A percentile compares a stretch with the other conserved stretches of the same genome.
Evolutionary conservation across 2,797 vertebrate genomes (phyloP).

Genomic region (Mastacembelus armatus): DNA sequence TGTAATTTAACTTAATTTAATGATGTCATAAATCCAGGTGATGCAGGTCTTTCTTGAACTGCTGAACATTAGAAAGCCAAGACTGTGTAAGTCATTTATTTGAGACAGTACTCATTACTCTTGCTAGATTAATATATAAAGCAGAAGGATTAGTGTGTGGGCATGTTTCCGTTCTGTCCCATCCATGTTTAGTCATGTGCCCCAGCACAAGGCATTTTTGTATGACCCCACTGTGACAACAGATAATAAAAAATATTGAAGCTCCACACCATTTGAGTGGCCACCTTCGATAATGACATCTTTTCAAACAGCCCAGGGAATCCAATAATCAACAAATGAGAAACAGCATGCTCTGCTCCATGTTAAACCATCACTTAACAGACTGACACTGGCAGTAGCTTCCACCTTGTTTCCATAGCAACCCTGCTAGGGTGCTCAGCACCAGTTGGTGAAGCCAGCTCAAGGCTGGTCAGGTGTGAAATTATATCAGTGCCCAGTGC

Average conservation of each 20-base stretch:
- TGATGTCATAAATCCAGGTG: not conserved
- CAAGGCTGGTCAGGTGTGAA: constrained; percentile 84
- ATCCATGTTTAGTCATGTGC: constrained; percentile 26
- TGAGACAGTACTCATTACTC: not conserved
- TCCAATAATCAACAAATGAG: constrained; percentile 69
- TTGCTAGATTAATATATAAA: constrained; percentile 11
- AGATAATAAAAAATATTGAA: constrained; percentile 55
- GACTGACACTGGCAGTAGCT: constrained; percentile 61
- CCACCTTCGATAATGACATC: constrained; percentile 66
- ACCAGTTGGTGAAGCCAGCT: constrained; percentile 51
- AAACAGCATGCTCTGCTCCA: constrained; percentile 33
- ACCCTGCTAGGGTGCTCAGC: constrained; percentile 53
- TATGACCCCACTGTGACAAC: constrained; percentile 51
- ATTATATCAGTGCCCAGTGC: constrained; percentile 75
- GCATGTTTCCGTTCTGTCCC: constrained; percentile 17
- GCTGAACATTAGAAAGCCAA: not conserved
- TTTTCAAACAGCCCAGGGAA: constrained; percentile 59
- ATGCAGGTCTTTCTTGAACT: not conserved
- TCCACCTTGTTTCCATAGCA: constrained; percentile 72
- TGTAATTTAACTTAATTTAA: no score
- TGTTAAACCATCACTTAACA: constrained; percentile 80
- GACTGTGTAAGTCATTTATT: not conserved
- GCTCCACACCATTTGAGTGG: constrained; percentile 26
- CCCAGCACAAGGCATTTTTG: constrained; percentile 48
- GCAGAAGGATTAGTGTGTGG: constrained; percentile 40